Evolutionary conservation across 2,888 invertebrate genomes (phyloP).

Genomic region (Portevinia maculata): DNA sequence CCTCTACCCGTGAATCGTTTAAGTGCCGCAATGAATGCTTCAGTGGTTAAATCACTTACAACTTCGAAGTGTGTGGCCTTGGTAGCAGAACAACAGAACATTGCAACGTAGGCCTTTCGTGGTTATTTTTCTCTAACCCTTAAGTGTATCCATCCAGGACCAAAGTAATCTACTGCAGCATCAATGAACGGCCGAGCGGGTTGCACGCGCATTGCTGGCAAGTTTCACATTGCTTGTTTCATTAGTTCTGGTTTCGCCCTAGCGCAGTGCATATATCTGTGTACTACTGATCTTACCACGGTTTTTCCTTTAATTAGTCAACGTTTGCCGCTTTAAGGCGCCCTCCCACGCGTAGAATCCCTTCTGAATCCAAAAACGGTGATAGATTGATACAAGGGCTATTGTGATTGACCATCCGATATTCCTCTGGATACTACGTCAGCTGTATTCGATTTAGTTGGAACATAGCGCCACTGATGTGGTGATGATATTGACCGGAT

Average conservation of each 20-base stretch:
- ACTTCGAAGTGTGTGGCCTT: constrained; percentile 73
- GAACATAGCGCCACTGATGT: too few relatives aligned
- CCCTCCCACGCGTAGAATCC: constrained; percentile 10
- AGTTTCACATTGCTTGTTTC: constrained; percentile 72
- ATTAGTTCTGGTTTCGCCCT: constrained; percentile 51
- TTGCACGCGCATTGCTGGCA: too few relatives aligned
- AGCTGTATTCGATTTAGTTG: too few relatives aligned
- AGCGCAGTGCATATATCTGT: constrained; percentile 64
- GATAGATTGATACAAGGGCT: too few relatives aligned
- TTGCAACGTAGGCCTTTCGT: constrained; percentile 61
- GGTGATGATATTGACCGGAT: too few relatives aligned
- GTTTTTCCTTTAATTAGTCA: constrained; percentile 74
- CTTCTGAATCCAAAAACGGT: constrained; percentile 25
- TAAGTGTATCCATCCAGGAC: constrained; percentile 50
- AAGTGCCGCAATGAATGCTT: constrained; percentile 56
- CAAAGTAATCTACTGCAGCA: constrained; percentile 60
- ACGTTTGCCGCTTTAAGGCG: constrained; percentile 18
- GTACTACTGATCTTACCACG: constrained; percentile 54
- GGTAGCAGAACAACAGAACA: constrained; percentile 67
- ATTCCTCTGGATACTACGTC: too few relatives aligned
- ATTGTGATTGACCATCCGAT: not conserved
- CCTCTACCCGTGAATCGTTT: constrained; percentile 55
- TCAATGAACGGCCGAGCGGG: constrained; percentile 47
- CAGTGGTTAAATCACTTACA: constrained; percentile 58
- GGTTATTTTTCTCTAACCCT: constrained; percentile 38